Conservation (phyloP, 2,888 invertebrate genomes). For the Meloe dianella region DNA sequence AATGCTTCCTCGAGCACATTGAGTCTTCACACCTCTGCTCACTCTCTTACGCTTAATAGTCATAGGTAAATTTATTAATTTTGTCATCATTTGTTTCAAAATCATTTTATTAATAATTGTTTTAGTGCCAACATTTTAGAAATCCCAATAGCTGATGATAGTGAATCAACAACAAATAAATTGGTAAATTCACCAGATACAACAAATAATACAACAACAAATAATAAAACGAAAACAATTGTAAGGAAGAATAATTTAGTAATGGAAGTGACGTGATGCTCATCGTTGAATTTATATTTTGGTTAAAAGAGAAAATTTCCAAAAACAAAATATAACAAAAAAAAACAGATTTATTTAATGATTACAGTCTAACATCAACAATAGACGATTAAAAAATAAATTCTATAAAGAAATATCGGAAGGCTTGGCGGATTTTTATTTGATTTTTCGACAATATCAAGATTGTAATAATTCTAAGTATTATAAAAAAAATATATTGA, state of each 20-base stretch:
- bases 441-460: conserved; percentile 21
- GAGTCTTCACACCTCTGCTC: conserved; percentile 57
- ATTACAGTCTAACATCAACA: no score
- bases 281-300: conserved; percentile 47
- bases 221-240: conserved; percentile 56
- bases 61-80: conserved; percentile 60
- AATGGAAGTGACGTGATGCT: conserved; percentile 70
- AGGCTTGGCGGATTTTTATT: conserved; percentile 18
- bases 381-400: no score
- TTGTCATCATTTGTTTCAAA: neutral
- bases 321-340: conserved; percentile 13
- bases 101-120: conserved; percentile 14
- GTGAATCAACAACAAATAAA: conserved; percentile 49
- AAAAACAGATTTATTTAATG: conserved; percentile 2
- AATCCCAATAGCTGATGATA: conserved; percentile 55
- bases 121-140: conserved; percentile 59
- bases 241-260: conserved; percentile 64
- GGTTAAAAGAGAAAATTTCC: conserved; percentile 14
- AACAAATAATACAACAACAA: conserved; percentile 46
- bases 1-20: conserved; percentile 52
- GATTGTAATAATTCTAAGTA: conserved; percentile 16
- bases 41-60: conserved; percentile 66
- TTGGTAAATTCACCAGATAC: conserved; percentile 46
- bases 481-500: neutral
- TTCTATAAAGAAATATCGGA: conserved; percentile 16